Conservation (phyloP, 2,888 invertebrate species). For the Hypena proboscidalis region DNA sequence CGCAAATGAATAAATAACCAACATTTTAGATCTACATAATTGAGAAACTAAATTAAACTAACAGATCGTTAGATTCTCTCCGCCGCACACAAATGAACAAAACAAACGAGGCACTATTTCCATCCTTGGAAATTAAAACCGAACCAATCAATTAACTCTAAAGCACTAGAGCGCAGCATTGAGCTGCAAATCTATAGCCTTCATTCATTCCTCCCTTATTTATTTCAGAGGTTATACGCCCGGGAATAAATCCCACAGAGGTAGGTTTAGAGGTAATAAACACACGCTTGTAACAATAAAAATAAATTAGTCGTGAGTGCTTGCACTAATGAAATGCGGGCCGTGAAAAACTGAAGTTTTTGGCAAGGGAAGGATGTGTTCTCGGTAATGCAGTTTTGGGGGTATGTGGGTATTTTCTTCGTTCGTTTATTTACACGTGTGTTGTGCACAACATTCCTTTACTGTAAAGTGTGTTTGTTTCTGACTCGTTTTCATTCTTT, state of each 20-base stretch:
- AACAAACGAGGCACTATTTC: neutral
- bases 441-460: too few relatives aligned
- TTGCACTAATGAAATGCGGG: constrained; percentile 40
- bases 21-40: too few relatives aligned
- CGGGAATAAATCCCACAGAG: constrained; percentile 35
- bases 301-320: constrained; percentile 45
- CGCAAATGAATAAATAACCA: too few relatives aligned
- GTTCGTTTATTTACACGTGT: too few relatives aligned
- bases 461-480: too few relatives aligned
- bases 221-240: constrained; percentile 31
- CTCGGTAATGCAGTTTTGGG: too few relatives aligned
- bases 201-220: constrained; percentile 16
- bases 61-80: too few relatives aligned
- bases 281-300: constrained; percentile 39
- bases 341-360: constrained; percentile 26
- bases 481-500: too few relatives aligned
- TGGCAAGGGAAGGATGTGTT: neutral
- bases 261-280: constrained; percentile 37
- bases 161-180: neutral
- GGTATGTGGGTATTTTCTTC: too few relatives aligned
- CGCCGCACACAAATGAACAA: too few relatives aligned
- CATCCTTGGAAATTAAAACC: neutral
- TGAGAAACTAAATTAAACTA: too few relatives aligned
- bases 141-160: neutral
- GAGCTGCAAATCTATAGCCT: constrained; percentile 12